Evolutionary conservation across 1,140 invertebrate species (phyloP).

Genomic region (Venturia canescens): DNA sequence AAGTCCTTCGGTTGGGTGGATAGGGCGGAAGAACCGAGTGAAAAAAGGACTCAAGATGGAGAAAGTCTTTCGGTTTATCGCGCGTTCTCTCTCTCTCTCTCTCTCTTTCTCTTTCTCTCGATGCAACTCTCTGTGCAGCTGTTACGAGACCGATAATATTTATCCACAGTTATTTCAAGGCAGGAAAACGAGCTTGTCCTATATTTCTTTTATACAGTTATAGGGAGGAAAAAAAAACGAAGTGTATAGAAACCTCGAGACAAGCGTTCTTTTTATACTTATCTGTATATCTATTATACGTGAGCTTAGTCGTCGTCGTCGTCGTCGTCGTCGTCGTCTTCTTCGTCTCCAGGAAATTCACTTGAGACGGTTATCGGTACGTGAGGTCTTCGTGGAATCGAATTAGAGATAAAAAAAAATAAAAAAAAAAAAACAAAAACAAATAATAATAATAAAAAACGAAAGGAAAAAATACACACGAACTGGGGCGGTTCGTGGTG

Average conservation of each 20-base stretch:
- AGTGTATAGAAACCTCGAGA: neutral
- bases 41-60: neutral
- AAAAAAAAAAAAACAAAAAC: neutral
- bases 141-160: constrained; percentile 38
- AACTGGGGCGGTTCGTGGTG: neutral
- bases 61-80: constrained; percentile 33
- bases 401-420: constrained; percentile 22
- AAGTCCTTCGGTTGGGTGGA: constrained; percentile 3
- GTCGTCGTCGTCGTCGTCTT: neutral
- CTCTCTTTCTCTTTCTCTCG: too few species aligned
- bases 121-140: constrained; percentile 17
- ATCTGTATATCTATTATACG: constrained; percentile 23
- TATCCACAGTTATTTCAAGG: constrained; percentile 34
- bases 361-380: constrained; percentile 37
- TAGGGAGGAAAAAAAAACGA: neutral
- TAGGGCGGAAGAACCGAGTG: neutral
- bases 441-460: neutral
- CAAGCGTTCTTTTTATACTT: constrained; percentile 16
- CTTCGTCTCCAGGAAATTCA: constrained; percentile 30
- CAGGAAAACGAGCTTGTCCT: constrained; percentile 25
- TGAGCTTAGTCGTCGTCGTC: constrained; percentile 1
- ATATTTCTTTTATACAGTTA: neutral
- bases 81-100: too few species aligned
- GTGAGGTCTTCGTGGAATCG: constrained; percentile 30
- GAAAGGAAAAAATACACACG: neutral